phyloP scores from a whole-genome alignment of 2,113 vertebrate species.

The Pyxicephalus adspersus region DNA sequence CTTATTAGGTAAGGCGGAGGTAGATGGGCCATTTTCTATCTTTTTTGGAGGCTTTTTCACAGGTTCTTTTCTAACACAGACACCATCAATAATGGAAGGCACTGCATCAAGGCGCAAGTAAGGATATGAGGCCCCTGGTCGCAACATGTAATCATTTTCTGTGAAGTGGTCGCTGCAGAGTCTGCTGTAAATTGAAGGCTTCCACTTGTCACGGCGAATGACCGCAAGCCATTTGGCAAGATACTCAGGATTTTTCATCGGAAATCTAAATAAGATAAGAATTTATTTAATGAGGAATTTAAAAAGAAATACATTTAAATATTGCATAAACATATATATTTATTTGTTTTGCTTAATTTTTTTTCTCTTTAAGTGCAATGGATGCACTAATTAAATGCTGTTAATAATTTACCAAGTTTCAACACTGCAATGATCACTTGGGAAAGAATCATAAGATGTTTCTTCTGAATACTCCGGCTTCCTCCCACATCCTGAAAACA shows the following conservation, averaged over 20 bases:
- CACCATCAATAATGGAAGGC: slow-evolving; percentile 37
- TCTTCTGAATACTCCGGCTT: too few species aligned
- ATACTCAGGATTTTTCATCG: slow-evolving; percentile 36
- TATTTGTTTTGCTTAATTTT: too few species aligned
- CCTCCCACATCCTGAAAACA: too few species aligned
- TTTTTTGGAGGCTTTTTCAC: slow-evolving; percentile 25
- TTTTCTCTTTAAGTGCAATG: too few species aligned
- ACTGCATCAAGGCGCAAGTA: slow-evolving; percentile 22
- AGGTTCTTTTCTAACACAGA: not conserved
- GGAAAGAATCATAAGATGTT: too few species aligned
- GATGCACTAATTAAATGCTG: too few species aligned
- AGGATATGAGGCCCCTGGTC: slow-evolving; percentile 14
- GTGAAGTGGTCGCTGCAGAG: slow-evolving; percentile 46
- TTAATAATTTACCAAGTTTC: too few species aligned
- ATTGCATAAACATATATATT: too few species aligned
- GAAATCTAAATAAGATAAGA: not conserved
- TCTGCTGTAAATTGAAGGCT: slow-evolving; percentile 17
- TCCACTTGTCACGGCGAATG: slow-evolving; percentile 37
- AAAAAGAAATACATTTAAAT: too few species aligned
- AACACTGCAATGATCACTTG: too few species aligned
- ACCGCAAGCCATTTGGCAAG: slow-evolving; percentile 30
- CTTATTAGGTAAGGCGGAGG: not conserved
- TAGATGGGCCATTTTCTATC: not conserved
- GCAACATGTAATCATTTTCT: slow-evolving; percentile 36
- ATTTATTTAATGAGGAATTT: too few species aligned